Conservation (phyloP, 2,888 invertebrate species). For the Anaspis maculata region DNA sequence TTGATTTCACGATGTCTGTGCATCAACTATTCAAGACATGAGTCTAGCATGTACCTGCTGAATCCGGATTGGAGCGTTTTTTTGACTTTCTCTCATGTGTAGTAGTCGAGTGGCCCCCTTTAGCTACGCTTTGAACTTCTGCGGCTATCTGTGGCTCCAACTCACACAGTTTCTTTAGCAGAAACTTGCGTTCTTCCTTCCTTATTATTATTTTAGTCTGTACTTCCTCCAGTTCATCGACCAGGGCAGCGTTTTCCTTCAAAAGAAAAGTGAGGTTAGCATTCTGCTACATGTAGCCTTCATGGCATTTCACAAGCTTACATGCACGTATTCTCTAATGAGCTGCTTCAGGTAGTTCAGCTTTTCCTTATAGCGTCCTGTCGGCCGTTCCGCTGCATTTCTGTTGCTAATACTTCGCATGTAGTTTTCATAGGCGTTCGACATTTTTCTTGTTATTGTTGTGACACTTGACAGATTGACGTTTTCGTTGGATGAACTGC, state of each 20-base stretch:
- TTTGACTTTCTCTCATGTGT: conserved; percentile 27
- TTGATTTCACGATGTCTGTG: too few species aligned
- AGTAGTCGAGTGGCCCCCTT: conserved; percentile 19
- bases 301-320: too few species aligned
- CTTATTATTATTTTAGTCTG: conserved; percentile 74
- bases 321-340: conserved; percentile 58
- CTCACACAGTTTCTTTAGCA: conserved; percentile 67
- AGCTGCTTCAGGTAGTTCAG: conserved; percentile 53
- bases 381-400: conserved; percentile 18
- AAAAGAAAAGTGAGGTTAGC: conserved; percentile 10
- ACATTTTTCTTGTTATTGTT: conserved; percentile 6
- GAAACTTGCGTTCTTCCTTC: conserved; percentile 75
- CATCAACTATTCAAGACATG: too few species aligned
- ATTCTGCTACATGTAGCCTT: too few species aligned
- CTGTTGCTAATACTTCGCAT: conserved; percentile 12
- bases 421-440: conserved; percentile 14
- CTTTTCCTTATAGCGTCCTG: conserved; percentile 52
- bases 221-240: conserved; percentile 79
- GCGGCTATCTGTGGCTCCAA: conserved; percentile 46
- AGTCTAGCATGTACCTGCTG: too few species aligned
- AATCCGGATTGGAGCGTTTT: conserved; percentile 17
- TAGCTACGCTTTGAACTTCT: conserved; percentile 38
- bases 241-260: conserved; percentile 76
- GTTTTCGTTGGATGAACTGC: too few species aligned
- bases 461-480: not conserved